These are phyloP conservation scores for Anneissia japonica DNA, from an alignment of 35 echinoderm and acorn worm genomes.

Conservation along the genomic window DNA sequence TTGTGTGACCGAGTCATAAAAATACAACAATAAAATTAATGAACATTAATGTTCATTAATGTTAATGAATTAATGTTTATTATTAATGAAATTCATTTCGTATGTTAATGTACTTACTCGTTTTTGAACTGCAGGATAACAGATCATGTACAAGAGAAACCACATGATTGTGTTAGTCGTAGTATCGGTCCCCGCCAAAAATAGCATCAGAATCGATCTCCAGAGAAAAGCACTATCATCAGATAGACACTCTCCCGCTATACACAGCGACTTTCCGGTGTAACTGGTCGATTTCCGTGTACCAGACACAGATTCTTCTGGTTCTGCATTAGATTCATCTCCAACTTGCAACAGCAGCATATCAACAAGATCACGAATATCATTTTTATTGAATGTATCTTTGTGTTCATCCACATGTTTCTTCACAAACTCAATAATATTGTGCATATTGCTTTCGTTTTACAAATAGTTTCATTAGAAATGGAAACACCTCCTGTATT, in stretches of 20 bases:
- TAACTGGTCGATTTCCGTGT: background rate
- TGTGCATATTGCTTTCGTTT: background rate
- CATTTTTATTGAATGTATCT: constrained; percentile 10
- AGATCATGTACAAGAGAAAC: background rate
- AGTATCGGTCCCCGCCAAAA: constrained; percentile 62
- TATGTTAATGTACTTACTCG: constrained; percentile 45
- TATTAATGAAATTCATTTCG: no score
- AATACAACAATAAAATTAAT: no score
- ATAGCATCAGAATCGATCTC: constrained; percentile 36
- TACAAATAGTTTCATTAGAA: background rate
- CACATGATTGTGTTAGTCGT: constrained; percentile 47
- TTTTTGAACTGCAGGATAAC: constrained; percentile 41
- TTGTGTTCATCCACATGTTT: background rate
- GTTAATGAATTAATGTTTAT: no score
- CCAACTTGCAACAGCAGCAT: constrained; percentile 13
- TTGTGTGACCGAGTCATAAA: no score
- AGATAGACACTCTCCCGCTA: no score
- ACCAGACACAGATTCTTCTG: background rate
- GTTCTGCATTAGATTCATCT: background rate
- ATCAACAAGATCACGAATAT: constrained; percentile 32
- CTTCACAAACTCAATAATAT: background rate
- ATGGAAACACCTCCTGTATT: background rate
- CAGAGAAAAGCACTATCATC: background rate
- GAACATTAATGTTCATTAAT: no score
- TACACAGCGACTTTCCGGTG: no score